Conservation (phyloP, 1,140 invertebrate species). For the Ericerus pela region DNA sequence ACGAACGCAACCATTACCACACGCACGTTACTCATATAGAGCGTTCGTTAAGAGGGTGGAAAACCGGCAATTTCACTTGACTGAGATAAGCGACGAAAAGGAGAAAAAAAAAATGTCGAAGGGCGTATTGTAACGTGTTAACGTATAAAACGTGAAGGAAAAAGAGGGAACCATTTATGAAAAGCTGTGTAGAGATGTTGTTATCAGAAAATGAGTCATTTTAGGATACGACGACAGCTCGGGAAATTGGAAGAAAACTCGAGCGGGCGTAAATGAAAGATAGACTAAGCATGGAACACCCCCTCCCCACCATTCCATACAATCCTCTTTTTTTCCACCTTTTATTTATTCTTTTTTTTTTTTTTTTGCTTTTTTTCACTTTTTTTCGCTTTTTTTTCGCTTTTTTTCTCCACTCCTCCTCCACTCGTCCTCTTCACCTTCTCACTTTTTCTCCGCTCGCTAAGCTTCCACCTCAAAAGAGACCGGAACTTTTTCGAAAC, state of each 20-base stretch:
- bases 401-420: too few relatives aligned
- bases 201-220: conserved; percentile 12
- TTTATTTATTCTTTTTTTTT: too few relatives aligned
- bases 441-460: neutral
- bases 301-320: neutral
- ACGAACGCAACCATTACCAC: too few relatives aligned
- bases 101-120: conserved; percentile 6
- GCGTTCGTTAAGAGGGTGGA: neutral
- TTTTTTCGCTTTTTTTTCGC: too few relatives aligned
- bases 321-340: neutral
- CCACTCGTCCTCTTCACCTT: neutral
- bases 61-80: neutral
- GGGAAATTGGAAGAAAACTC: conserved; percentile 12
- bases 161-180: conserved; percentile 9
- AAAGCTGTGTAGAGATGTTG: conserved; percentile 11
- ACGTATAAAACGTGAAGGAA: conserved; percentile 11
- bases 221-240: conserved; percentile 6
- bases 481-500: conserved; percentile 11
- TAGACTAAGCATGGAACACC: neutral
- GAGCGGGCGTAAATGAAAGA: conserved; percentile 10
- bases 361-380: too few relatives aligned
- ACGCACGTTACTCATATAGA: neutral
- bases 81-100: neutral
- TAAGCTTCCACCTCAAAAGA: neutral
- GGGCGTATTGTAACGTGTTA: conserved; percentile 5